Base-by-base conservation (phyloP, 2,113 vertebrate species). In the Connochaetes taurinus region DNA sequence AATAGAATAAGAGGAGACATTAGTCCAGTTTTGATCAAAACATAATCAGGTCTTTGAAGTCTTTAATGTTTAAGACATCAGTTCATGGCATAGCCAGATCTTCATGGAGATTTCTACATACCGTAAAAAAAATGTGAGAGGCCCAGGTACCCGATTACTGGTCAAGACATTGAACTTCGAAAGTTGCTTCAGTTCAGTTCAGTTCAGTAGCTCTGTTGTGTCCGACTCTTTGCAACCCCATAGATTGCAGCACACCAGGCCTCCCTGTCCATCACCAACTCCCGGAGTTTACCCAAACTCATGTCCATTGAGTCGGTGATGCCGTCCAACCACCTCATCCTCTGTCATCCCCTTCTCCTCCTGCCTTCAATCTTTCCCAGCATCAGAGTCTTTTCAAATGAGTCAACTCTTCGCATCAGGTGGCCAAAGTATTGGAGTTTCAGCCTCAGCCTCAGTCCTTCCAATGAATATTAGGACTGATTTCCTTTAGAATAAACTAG, bases 141-240 rank as follows among this genome's bases (percentile, higher is more conserved):
- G 57, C 57, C 25, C 57, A 58, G 25, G 31, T 82, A 21, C 10
- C 67, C 12, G 12, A 4, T 36, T 58, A 80, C 36, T 60, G 13
- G 19, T 43, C 71, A 29, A 36, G 27, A 81, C 11, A 53, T 15
- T 58, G 50, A 40, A 43, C 23, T 43, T 53, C 45, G 19, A 62
- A n/a, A 50, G 80, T 74, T 40, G 55, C 17, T 67, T 67, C 33
- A n/a, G 62, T n/a, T 62, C 29, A 60, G 27, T 60, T 60, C 58
- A 62, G 13, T 31, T 67, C 33, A 67, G 62, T 67, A 1, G 0
- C 7, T 67, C 16, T 19, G 16, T n/a, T 2, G 1, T 67, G 7
- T 67, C 62, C 0, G 7, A 10, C 16, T 67, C 62, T n/a, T 67
- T n/a, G 17, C 1, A 7, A n/a, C 62, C 7, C 62, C 33, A 67